Evolutionary conservation across 2,797 vertebrate genomes (phyloP), one percentile per base, ranked within the genome.

Genomic region (Nannoperca australis): DNA sequence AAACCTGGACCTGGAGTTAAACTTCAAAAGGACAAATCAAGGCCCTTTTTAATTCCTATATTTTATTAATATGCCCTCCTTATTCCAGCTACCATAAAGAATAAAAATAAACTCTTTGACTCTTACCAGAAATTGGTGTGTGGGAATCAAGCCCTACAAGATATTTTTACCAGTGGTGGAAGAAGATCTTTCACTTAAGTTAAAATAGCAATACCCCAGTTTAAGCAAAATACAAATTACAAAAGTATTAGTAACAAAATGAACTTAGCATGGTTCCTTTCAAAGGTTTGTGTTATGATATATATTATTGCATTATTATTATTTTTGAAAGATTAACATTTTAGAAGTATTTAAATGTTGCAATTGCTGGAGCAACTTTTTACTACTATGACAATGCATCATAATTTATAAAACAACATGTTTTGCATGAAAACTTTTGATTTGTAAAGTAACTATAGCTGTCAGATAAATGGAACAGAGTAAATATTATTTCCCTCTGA

Each of bases 11-110:
- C 34, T 34, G 34, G 34, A 34, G 6, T 7, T 34, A 34, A 38
- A 38, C 9, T 10, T 38, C 36, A 77, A 12, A 73, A 65, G 53
- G 38, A 50, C 34, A 70, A 20, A 78, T 40, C 20, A 65, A 62
- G 15, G 7, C 14, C 36, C 14, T 65, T 38, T 36, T 62, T 54
- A 13, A 13, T 24, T 36, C 20, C 20, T 22, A 2, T 24, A 27
- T 58, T 68, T 54, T 12, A 54, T 55, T 49, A 32, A 58, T 22
- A 38, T n/a, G 13, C 20, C 18, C 15, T 27, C 3, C 7, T 49
- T 20, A 27, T 55, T 9, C 10, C 3, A 3, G 7, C 15, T 40
- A 10, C 24, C 13, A 14, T 27, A 24, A 54, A 42, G 1, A 22
- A n/a, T 50, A 8, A 38, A 58, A 51, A 45, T n/a, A 8, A 36